phyloP scores from a whole-genome alignment of 92 coral and sea anemone species.

The Porites lobata region DNA sequence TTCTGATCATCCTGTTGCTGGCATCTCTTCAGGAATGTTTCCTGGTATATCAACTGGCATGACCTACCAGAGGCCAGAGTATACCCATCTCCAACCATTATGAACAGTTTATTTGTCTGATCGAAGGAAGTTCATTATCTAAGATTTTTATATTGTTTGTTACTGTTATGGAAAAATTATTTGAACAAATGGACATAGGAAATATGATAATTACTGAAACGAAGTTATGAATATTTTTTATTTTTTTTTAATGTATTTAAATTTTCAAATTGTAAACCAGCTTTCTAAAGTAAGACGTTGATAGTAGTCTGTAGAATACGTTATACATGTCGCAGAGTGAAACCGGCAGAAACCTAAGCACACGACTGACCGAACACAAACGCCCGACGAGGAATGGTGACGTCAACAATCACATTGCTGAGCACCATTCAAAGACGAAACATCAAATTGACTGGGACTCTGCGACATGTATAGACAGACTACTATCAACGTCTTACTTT shows the following conservation, averaged over 20 bases:
- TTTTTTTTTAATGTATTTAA: background rate
- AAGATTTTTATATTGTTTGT: conserved; percentile 24
- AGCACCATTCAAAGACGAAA: too few relatives aligned
- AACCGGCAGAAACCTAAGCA: too few relatives aligned
- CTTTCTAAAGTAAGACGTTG: too few relatives aligned
- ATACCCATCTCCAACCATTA: conserved; percentile 24
- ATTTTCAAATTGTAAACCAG: too few relatives aligned
- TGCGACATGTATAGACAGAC: too few relatives aligned
- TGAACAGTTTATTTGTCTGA: conserved; percentile 25
- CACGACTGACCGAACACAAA: too few relatives aligned
- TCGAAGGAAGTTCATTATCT: conserved; percentile 16
- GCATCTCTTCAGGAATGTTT: conserved; percentile 14
- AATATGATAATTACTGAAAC: background rate
- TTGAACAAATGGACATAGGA: conserved; percentile 16
- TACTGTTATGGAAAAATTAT: conserved; percentile 16
- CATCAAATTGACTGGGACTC: too few relatives aligned
- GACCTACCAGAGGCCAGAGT: conserved; percentile 31
- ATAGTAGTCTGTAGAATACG: too few relatives aligned
- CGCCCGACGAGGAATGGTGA: too few relatives aligned
- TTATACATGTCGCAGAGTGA: too few relatives aligned
- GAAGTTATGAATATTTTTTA: background rate
- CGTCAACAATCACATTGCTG: too few relatives aligned
- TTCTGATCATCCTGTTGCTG: conserved; percentile 14
- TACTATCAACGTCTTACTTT: too few relatives aligned
- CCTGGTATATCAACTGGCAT: conserved; percentile 13